Evolutionary conservation across 2,888 invertebrate species (phyloP), one percentile per base, ranked within the genome.

Genomic region (Nemotelus nigrinus): DNA sequence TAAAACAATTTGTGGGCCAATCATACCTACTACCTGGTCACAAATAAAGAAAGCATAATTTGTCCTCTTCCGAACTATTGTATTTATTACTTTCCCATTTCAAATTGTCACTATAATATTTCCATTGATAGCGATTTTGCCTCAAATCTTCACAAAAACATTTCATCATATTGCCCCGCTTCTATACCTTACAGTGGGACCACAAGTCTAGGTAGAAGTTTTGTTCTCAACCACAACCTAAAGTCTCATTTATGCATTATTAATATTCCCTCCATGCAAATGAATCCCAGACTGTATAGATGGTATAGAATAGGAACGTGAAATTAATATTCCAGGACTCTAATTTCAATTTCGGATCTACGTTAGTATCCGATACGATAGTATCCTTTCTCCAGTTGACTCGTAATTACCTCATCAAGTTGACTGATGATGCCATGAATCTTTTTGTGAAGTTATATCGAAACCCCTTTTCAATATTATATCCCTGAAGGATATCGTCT

Each of bases 391-490:
- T 45, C 53, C 63, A 48, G 71, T 44, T 82, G 81, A 80, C 81
- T 82, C 82, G 84, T 86, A 87, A 87, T 86, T 86, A 87, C 85
- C 85, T 84, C 85, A 87, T 86, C 86, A 86, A 86, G 84, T 86
- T 86, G 86, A 86, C 87, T 86, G 87, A 86, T 86, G 86, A 87
- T 85, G 85, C 84, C 85, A 82, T 82, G 82, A 81, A 81, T 81
- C 81, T 82, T 81, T 79, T 77, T 76, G 77, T 48, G 48, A 41
- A 41, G 74, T 48, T 57, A 74, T 63, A 63, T 79, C 78, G 76
- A 77, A 79, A 78, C 76, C 79, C 79, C 75, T 79, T 77, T 77
- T 70, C 57, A 77, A 74, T 74, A 74, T 63, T 63, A 74, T 8
- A 74, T 63, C 39, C 63, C 74, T 41, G 60, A 74, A 74, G 74